These are phyloP conservation scores for Nycticorax nycticorax DNA, from an alignment of 2,113 vertebrate genomes.

Conservation along the genomic window DNA sequence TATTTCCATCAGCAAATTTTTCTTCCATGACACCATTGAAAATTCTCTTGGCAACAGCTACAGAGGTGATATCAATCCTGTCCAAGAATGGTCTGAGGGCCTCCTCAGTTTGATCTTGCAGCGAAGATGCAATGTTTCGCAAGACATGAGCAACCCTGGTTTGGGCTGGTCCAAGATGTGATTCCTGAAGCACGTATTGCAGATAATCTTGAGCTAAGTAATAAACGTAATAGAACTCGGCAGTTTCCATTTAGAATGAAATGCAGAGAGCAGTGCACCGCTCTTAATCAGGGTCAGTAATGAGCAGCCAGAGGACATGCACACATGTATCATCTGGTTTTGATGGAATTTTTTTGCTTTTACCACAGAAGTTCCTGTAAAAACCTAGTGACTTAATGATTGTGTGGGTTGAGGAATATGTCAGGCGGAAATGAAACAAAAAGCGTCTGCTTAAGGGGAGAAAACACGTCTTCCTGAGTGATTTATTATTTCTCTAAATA, in stretches of 20 bases:
- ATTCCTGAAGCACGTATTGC: slow-evolving; percentile 42
- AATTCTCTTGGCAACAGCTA: slow-evolving; percentile 56
- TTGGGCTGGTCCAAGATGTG: background rate
- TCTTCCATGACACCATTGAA: slow-evolving; percentile 72
- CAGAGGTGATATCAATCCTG: slow-evolving; percentile 49
- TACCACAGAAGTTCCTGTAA: slow-evolving; percentile 19
- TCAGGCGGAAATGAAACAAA: slow-evolving; percentile 48
- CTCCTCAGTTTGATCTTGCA: slow-evolving; percentile 65
- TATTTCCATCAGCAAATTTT: slow-evolving; percentile 74
- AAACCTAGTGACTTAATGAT: background rate
- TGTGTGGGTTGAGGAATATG: slow-evolving; percentile 48
- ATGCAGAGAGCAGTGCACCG: background rate
- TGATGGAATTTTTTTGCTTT: slow-evolving; percentile 64
- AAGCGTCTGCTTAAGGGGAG: background rate
- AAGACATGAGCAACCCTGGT: slow-evolving; percentile 60
- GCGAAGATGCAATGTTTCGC: slow-evolving; percentile 40
- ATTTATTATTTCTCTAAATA: background rate
- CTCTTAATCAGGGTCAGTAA: background rate
- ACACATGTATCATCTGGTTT: background rate
- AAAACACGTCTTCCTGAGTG: slow-evolving; percentile 1
- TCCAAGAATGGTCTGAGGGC: slow-evolving; percentile 49
- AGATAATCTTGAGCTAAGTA: slow-evolving; percentile 72
- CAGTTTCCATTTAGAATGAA: slow-evolving; percentile 39
- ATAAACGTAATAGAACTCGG: slow-evolving; percentile 59
- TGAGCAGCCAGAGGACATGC: background rate